phyloP scores from a whole-genome alignment of 2,888 invertebrate species.

The Hedya salicella region DNA sequence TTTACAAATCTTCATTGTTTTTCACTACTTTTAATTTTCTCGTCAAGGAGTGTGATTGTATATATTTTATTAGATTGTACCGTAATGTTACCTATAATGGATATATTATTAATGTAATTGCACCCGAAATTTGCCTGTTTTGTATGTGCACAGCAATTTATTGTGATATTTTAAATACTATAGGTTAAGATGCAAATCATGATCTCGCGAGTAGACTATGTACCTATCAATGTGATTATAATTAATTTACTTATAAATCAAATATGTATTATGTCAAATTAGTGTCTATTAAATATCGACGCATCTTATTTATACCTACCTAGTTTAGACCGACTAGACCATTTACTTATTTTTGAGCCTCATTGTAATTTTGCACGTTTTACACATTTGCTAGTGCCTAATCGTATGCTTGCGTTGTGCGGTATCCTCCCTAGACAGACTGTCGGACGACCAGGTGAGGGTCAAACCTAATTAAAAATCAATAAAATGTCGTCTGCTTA shows the following conservation, averaged over 20 bases:
- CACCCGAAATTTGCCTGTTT: slow-evolving; percentile 85
- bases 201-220: slow-evolving; percentile 78
- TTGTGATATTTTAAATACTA: slow-evolving; percentile 85
- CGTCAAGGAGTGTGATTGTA: slow-evolving; percentile 51
- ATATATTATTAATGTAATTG: slow-evolving; percentile 77
- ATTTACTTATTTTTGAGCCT: slow-evolving; percentile 50
- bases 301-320: slow-evolving; percentile 60
- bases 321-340: slow-evolving; percentile 52
- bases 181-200: slow-evolving; percentile 80
- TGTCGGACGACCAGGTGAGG: slow-evolving; percentile 6
- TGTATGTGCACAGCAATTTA: slow-evolving; percentile 85
- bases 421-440: slow-evolving; percentile 34
- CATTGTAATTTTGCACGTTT: slow-evolving; percentile 50
- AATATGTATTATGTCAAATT: slow-evolving; percentile 58
- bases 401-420: slow-evolving; percentile 36
- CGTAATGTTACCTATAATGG: slow-evolving; percentile 66
- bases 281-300: slow-evolving; percentile 70
- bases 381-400: slow-evolving; percentile 32
- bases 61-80: slow-evolving; percentile 68
- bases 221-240: slow-evolving; percentile 79
- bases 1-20: slow-evolving; percentile 4
- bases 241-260: slow-evolving; percentile 66
- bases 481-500: slow-evolving; percentile 7
- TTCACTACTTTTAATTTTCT: slow-evolving; percentile 7
- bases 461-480: slow-evolving; percentile 3